Conservation (phyloP, 2,113 vertebrate genomes). For the Vulpes vulpes region DNA sequence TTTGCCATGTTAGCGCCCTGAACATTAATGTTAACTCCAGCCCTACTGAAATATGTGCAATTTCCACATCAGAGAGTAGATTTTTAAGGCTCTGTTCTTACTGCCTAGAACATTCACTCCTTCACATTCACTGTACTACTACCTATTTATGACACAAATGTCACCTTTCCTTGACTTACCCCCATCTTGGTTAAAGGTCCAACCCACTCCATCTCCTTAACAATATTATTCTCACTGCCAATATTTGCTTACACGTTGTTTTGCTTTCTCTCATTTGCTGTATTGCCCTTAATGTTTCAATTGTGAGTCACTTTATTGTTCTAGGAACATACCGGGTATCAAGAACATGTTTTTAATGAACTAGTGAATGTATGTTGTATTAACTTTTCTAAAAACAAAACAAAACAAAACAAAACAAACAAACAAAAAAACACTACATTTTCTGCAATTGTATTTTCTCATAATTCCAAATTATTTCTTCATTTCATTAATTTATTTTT, state of each 20-base stretch:
- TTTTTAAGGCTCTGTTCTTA: background rate
- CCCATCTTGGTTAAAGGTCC: background rate
- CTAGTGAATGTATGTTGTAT: background rate
- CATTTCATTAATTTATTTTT: conserved; percentile 5
- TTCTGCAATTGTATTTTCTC: background rate
- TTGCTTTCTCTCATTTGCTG: background rate
- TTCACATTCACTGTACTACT: background rate
- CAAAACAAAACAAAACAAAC: background rate
- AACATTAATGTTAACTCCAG: background rate
- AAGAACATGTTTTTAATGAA: background rate
- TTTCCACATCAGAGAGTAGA: background rate
- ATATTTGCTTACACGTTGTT: background rate
- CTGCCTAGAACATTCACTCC: background rate
- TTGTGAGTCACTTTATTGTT: background rate
- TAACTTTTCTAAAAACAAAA: background rate
- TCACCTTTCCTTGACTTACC: background rate
- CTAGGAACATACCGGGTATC: background rate
- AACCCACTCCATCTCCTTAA: background rate
- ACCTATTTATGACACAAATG: background rate
- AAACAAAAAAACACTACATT: too few relatives aligned
- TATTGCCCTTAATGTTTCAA: background rate
- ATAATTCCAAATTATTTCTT: background rate
- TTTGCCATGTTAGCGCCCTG: background rate
- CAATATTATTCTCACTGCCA: background rate
- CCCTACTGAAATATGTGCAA: background rate